phyloP scores from a whole-genome alignment of 64 coral and sea anemone species.

The Montipora efflorescens region DNA sequence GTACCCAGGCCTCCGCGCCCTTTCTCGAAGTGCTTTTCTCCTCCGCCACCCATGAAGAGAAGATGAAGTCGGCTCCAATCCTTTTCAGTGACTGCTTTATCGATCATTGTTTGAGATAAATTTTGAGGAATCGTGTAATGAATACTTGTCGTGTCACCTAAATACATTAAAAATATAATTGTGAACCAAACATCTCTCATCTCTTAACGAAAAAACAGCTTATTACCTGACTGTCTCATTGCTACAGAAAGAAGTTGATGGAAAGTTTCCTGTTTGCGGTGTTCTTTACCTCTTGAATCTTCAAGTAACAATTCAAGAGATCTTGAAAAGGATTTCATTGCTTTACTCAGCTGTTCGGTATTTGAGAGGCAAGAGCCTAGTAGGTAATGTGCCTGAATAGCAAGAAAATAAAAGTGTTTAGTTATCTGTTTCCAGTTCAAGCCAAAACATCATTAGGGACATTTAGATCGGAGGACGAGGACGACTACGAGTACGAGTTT shows the following conservation, averaged over 20 bases:
- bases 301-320: not conserved
- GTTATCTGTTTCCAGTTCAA: not conserved
- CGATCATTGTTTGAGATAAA: conserved; percentile 7
- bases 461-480: too few species aligned
- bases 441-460: too few species aligned
- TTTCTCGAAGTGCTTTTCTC: not conserved
- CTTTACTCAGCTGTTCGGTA: not conserved
- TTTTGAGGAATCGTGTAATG: conserved; percentile 11
- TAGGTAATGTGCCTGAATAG: conserved; percentile 4
- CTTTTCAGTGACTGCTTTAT: conserved; percentile 2
- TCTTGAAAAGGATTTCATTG: not conserved
- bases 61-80: conserved; percentile 58
- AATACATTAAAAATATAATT: not conserved
- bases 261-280: not conserved
- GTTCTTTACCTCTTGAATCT: not conserved
- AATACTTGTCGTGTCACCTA: conserved; percentile 43
- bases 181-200: not conserved
- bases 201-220: not conserved
- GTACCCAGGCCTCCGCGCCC: conserved; percentile 24
- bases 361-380: conserved; percentile 1
- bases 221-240: not conserved
- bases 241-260: conserved; percentile 22
- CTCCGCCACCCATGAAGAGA: conserved; percentile 40
- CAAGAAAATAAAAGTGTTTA: not conserved
- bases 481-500: too few species aligned